phyloP scores from a whole-genome alignment of 2,888 invertebrate genomes.

The Agrotis clavis region DNA sequence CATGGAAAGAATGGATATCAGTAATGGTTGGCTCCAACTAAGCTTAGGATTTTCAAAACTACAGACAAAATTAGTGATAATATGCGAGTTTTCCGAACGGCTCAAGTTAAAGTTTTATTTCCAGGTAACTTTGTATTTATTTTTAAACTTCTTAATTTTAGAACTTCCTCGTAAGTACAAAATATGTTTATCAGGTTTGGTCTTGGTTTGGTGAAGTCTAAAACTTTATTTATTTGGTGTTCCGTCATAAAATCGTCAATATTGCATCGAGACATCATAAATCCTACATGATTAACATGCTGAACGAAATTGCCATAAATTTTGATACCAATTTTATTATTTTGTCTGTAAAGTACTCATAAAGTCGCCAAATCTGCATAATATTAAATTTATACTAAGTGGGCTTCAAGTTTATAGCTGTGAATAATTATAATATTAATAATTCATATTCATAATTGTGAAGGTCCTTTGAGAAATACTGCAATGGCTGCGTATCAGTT shows the following conservation, averaged over 20 bases:
- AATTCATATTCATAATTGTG: conserved; percentile 49
- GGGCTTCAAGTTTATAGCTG: conserved; percentile 16
- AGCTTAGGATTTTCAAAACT: not conserved
- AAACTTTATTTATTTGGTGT: not conserved
- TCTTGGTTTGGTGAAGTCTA: not conserved
- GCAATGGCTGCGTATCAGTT: conserved; percentile 49
- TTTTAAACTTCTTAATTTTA: not conserved
- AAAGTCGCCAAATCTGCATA: conserved; percentile 13
- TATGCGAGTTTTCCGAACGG: not conserved
- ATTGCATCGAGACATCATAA: not conserved
- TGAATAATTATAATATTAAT: conserved; percentile 33
- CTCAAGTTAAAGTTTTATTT: not conserved
- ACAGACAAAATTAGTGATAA: not conserved
- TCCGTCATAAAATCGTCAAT: not conserved
- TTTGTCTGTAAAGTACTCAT: not conserved
- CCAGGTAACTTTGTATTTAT: not conserved
- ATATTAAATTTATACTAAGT: conserved; percentile 1
- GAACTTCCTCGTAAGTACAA: not conserved
- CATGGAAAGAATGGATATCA: not conserved
- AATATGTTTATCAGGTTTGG: not conserved
- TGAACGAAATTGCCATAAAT: not conserved
- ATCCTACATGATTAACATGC: not conserved
- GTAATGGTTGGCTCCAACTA: not conserved
- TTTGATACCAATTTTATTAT: conserved; percentile 12
- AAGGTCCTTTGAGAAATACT: conserved; percentile 57